phyloP scores from a whole-genome alignment of 2,888 invertebrate genomes.

The Colletes collaris region DNA sequence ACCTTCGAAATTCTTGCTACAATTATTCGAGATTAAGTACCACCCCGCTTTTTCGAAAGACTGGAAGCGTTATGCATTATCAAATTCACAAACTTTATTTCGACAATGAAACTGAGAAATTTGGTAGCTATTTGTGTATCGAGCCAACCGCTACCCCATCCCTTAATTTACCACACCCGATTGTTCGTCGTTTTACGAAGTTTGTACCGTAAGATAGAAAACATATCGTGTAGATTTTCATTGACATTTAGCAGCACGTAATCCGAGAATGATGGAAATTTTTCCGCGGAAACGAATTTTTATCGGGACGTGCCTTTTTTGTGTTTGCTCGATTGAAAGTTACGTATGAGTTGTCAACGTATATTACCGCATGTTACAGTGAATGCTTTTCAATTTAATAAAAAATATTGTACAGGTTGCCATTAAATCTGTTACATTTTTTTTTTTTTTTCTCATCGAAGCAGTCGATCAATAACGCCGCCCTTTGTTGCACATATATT shows the following conservation, averaged over 20 bases:
- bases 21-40: too few species aligned
- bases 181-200: constrained; percentile 4
- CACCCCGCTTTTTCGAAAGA: too few species aligned
- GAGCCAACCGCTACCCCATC: constrained; percentile 35
- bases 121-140: too few species aligned
- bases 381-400: constrained; percentile 40
- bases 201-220: background rate
- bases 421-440: constrained; percentile 34
- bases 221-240: constrained; percentile 21
- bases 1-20: too few species aligned
- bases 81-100: too few species aligned
- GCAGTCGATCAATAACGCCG: constrained; percentile 14
- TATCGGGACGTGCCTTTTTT: constrained; percentile 25
- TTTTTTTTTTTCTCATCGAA: constrained; percentile 28
- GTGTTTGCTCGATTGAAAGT: constrained; percentile 32
- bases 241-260: constrained; percentile 21
- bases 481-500: constrained; percentile 13
- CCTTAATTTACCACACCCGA: constrained; percentile 7
- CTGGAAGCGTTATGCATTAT: too few species aligned
- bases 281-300: constrained; percentile 30
- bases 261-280: constrained; percentile 11
- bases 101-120: too few species aligned
- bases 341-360: constrained; percentile 45
- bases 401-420: constrained; percentile 37
- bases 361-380: constrained; percentile 26